Evolutionary conservation across 2,113 vertebrate genomes (phyloP).

Genomic region (Gallinago paraguaiae): DNA sequence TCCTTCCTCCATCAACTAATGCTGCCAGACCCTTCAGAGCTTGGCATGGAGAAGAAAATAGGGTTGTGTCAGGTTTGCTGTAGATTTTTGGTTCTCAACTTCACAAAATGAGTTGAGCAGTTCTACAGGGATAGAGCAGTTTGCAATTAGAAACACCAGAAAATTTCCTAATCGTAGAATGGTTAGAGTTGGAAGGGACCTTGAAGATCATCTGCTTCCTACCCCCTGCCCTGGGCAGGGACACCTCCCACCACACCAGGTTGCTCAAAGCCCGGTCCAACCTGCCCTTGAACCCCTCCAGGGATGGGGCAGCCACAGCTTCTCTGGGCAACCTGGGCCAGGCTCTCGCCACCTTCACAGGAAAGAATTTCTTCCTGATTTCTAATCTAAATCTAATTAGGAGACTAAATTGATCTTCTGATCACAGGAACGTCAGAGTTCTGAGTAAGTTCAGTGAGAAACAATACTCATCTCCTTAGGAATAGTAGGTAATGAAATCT

Average conservation of each 20-base stretch:
- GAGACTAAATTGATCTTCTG: neutral
- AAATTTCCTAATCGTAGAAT: neutral
- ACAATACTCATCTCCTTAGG: neutral
- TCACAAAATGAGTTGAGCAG: neutral
- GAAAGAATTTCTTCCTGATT: too few relatives aligned
- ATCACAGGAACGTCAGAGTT: neutral
- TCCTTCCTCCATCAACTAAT: neutral
- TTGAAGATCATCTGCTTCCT: too few relatives aligned
- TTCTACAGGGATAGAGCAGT: neutral
- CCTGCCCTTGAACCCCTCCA: too few relatives aligned
- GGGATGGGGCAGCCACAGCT: too few relatives aligned
- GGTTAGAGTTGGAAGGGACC: too few relatives aligned
- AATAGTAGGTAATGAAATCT: neutral
- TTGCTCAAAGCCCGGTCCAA: too few relatives aligned
- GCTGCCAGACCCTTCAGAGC: neutral
- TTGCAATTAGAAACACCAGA: neutral
- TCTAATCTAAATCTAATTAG: too few relatives aligned
- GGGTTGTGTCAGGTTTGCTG: neutral
- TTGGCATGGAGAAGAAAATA: neutral
- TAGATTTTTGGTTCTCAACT: neutral
- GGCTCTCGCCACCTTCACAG: too few relatives aligned
- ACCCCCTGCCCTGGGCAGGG: too few relatives aligned
- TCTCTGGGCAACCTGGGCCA: too few relatives aligned
- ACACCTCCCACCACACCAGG: too few relatives aligned
- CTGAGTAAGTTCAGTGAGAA: neutral